Base-by-base conservation (phyloP, 2,888 invertebrate species). In the Hymenopus coronatus region DNA sequence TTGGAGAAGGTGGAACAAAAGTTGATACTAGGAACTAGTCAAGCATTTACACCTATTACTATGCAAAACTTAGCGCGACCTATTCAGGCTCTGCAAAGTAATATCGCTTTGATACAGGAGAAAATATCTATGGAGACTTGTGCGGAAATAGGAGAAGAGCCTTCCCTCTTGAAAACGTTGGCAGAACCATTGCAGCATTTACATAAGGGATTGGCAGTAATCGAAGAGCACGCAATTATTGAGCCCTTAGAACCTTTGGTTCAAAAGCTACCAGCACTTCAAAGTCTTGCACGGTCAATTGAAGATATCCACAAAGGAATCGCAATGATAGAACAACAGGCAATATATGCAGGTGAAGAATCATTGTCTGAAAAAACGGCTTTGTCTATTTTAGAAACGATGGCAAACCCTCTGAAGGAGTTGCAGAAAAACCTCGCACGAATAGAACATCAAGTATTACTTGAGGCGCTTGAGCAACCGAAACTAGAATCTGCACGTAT, bases 351-450 rank as follows among this genome's bases (percentile, higher is more conserved):
- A 82, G 87, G 86, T 6, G 88, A 89, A 28, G 88, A 87, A 27
- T 82, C 90, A 3, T 30, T 90, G 20, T 89, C 89, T 3, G 90
- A 91, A 30, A 27, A 91, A 93, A 94, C 85, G 28, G 84, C 89
- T 6, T 25, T 89, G 8, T 90, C 90, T 2, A 82, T 88, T 84
- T 87, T 91, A 84, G 81, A 90, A 87, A 88, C 90, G 4, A 70
- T 91, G 20, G 88, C 90, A 15, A 82, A 90, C 15, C 90, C 90
- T 14, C 82, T 91, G 20, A 88, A 89, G 82, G 93, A 92, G 91
- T 93, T 94, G 82, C 94, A 94, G 91, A 91, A 91, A 85, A 91
- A 91, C 28, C 91, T 93, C 8, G 91, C 91, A 4, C 90, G 92
- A 6, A 90, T 92, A 28, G 92, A 92, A n/a, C 92, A 93, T 83